Percentiles rank a stretch among this genome's conserved stretches.
Conservation (phyloP, 2,797 vertebrate species). For the Sebastes melanostomus region DNA sequence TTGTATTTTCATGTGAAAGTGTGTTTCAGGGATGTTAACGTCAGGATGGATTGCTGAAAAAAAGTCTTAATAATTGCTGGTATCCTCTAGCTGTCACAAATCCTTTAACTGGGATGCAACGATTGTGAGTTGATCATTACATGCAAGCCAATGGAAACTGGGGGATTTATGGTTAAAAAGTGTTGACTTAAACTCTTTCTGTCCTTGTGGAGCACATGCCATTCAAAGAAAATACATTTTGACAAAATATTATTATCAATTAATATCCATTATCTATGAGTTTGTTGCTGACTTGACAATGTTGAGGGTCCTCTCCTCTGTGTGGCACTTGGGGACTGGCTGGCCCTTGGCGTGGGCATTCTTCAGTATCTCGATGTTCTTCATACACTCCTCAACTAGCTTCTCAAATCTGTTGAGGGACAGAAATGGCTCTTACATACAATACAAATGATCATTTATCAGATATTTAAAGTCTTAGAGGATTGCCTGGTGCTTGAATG, state of each 20-base stretch:
- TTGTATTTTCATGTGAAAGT: too few relatives aligned
- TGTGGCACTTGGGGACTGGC: constrained; percentile 84
- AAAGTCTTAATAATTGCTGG: too few relatives aligned
- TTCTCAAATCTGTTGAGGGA: constrained; percentile 84
- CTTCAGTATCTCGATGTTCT: constrained; percentile 86
- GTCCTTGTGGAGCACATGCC: neutral
- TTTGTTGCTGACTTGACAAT: constrained; percentile 83
- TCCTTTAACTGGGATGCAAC: too few relatives aligned
- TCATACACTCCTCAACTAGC: constrained; percentile 86
- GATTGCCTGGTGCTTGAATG: neutral
- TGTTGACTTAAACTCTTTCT: too few relatives aligned
- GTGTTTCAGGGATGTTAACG: too few relatives aligned
- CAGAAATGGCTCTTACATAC: neutral
- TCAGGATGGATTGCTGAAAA: too few relatives aligned
- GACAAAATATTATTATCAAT: neutral
- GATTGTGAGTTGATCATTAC: too few relatives aligned
- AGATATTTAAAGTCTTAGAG: neutral
- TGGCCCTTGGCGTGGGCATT: constrained; percentile 85
- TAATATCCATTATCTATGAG: neutral
- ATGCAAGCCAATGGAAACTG: too few relatives aligned
- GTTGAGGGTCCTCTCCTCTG: constrained; percentile 90
- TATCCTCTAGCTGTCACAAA: too few relatives aligned
- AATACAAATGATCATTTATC: constrained; percentile 10
- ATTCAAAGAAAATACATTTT: neutral
- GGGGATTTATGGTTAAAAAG: too few relatives aligned